Conservation (phyloP, 2,797 vertebrate genomes). For the Forpus xanthops region DNA sequence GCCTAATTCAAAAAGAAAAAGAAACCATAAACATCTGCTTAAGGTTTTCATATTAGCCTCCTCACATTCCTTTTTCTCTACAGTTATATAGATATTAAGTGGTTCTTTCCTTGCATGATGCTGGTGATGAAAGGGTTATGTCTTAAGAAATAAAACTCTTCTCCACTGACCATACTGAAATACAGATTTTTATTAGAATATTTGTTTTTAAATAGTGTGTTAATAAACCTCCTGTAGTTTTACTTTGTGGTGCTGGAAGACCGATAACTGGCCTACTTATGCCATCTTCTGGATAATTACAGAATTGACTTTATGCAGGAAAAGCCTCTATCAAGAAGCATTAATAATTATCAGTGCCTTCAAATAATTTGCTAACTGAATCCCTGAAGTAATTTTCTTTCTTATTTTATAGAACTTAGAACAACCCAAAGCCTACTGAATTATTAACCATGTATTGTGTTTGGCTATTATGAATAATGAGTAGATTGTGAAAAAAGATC, state of each 20-base stretch:
- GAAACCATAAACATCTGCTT: not conserved
- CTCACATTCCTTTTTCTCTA: not conserved
- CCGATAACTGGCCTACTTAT: slow-evolving; percentile 22
- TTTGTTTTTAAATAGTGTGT: not conserved
- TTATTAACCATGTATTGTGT: not conserved
- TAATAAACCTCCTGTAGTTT: not conserved
- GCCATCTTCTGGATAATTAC: slow-evolving; percentile 69
- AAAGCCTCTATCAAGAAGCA: not conserved
- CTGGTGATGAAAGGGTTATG: not conserved
- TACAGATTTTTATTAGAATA: not conserved
- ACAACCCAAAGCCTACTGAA: not conserved
- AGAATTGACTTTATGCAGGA: not conserved
- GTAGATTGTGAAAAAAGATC: not conserved
- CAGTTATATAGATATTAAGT: not conserved
- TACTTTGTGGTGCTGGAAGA: not conserved
- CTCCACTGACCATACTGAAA: not conserved
- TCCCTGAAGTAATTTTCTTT: not conserved
- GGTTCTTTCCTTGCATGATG: not conserved
- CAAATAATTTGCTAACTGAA: slow-evolving; percentile 22
- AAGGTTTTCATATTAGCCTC: not conserved
- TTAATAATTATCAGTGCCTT: not conserved
- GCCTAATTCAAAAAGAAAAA: not conserved
- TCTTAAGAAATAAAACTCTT: not conserved
- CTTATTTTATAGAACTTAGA: not conserved
- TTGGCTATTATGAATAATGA: not conserved